Evolutionary conservation across 2,888 invertebrate genomes (phyloP).

Genomic region (Amphipoea lucens): DNA sequence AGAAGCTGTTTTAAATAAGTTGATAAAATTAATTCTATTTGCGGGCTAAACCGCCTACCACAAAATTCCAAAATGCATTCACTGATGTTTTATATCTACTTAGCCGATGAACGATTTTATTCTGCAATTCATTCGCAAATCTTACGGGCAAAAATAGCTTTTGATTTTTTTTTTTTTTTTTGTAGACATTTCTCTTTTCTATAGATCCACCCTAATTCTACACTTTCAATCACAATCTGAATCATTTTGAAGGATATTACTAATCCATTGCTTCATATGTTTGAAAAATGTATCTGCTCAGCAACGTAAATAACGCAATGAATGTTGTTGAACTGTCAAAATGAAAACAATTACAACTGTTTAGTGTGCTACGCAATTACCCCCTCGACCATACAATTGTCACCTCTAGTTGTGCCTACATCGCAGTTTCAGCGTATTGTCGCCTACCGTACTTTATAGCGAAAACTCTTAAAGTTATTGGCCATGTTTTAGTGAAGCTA

Average conservation of each 20-base stretch:
- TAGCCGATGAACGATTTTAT: background rate
- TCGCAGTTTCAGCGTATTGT: slow-evolving; percentile 67
- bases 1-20: background rate
- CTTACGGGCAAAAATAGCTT: background rate
- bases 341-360: no score
- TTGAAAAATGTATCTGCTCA: no score
- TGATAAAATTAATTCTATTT: background rate
- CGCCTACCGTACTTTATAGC: slow-evolving; percentile 73
- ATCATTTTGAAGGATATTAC: no score
- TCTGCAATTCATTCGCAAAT: background rate
- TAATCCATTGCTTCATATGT: no score
- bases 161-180: background rate
- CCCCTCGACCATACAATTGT: background rate
- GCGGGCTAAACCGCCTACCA: background rate
- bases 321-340: no score
- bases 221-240: no score
- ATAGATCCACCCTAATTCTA: no score
- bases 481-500: slow-evolving; percentile 62
- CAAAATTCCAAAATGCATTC: no score
- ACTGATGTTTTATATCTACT: background rate
- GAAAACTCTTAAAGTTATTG: slow-evolving; percentile 76
- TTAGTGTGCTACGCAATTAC: no score
- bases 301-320: no score
- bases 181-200: background rate
- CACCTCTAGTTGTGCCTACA: slow-evolving; percentile 48